Evolutionary conservation across 2,888 invertebrate genomes (phyloP).

Genomic region (Leptinotarsa rubiginosa): DNA sequence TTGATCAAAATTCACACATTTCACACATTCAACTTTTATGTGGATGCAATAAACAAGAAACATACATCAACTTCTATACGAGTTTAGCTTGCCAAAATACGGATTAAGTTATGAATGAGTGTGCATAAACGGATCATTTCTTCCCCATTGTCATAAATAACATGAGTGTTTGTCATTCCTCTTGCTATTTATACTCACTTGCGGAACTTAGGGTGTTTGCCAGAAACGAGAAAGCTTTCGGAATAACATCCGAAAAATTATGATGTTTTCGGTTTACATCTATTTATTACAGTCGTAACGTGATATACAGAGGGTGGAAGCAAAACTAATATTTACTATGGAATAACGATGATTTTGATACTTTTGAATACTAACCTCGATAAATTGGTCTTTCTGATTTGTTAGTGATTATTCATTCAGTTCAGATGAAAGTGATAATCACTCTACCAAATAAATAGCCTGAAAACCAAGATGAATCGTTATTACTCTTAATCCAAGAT

Average conservation of each 20-base stretch:
- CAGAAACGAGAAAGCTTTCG: constrained; percentile 13
- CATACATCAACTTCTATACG: neutral
- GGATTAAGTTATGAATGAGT: neutral
- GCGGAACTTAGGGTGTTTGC: constrained; percentile 4
- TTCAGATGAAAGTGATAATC: no score
- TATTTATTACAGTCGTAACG: neutral
- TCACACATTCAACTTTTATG: no score
- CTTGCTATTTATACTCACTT: neutral
- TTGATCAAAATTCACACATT: no score
- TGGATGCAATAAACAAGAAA: neutral
- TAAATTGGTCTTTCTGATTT: no score
- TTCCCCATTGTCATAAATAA: constrained; percentile 9
- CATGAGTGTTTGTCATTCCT: constrained; percentile 7
- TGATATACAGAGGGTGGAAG: neutral
- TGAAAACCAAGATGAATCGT: no score
- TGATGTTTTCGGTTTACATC: constrained; percentile 5
- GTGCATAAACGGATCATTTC: constrained; percentile 20
- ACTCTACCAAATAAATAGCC: no score
- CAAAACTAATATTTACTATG: neutral
- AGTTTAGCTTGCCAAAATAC: constrained; percentile 6
- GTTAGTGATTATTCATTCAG: no score
- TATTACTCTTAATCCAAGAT: no score
- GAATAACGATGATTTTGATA: no score
- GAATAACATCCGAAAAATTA: constrained; percentile 13
- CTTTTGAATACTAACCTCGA: no score